Percentiles rank a stretch among this genome's conserved stretches.
Conservation (phyloP, 2,888 invertebrate species). For the Watsonalla cultraria region DNA sequence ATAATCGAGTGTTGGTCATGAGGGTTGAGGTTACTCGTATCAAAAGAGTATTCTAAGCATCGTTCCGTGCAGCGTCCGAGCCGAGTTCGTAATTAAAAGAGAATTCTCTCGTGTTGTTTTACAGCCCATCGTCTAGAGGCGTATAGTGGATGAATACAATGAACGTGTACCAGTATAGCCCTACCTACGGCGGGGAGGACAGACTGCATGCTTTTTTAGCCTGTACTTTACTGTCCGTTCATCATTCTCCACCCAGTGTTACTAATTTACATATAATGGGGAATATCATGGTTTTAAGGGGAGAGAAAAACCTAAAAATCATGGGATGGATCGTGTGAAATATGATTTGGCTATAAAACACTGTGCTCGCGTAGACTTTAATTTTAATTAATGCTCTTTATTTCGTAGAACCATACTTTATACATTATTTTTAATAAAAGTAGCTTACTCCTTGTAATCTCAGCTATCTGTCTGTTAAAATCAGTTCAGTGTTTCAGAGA, state of each 20-base stretch:
- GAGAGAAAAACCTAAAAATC: too few species aligned
- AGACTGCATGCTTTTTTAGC: slow-evolving; percentile 35
- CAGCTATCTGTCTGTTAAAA: too few species aligned
- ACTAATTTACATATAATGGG: too few species aligned
- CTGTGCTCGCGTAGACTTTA: too few species aligned
- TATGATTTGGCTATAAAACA: too few species aligned
- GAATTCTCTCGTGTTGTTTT: slow-evolving; percentile 56
- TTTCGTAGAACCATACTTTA: too few species aligned
- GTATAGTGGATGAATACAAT: slow-evolving; percentile 33
- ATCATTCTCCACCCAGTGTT: background rate
- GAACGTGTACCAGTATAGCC: slow-evolving; percentile 37
- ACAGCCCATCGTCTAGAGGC: slow-evolving; percentile 49
- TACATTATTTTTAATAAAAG: too few species aligned
- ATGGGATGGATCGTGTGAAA: too few species aligned
- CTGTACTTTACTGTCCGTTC: slow-evolving; percentile 15
- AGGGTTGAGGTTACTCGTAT: slow-evolving; percentile 28
- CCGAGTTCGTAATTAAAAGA: slow-evolving; percentile 51
- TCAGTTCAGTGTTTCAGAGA: too few species aligned
- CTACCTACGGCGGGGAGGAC: slow-evolving; percentile 33
- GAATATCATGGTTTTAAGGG: too few species aligned
- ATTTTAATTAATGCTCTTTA: too few species aligned
- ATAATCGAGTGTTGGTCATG: slow-evolving; percentile 25
- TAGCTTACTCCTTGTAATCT: too few species aligned
- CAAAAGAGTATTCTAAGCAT: slow-evolving; percentile 52
- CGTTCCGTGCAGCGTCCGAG: slow-evolving; percentile 39